phyloP scores from a whole-genome alignment of 1,140 invertebrate species.

The Amphibalanus amphitrite region DNA sequence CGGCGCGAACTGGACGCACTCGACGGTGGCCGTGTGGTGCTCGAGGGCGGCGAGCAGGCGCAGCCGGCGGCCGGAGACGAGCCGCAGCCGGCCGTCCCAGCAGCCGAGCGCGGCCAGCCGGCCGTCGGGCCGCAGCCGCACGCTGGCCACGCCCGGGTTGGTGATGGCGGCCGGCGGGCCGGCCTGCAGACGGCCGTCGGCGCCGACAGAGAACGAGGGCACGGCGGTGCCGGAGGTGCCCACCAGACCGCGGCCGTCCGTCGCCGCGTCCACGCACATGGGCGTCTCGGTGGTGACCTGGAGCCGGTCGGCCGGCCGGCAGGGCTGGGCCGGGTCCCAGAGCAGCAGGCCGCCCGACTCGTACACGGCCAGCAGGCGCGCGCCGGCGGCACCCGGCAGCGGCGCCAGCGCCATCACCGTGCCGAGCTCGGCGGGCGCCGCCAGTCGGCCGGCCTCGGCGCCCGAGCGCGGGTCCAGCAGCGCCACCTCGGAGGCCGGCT shows the following conservation, averaged over 20 bases:
- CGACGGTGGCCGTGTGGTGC: not conserved
- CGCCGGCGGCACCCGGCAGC: not conserved
- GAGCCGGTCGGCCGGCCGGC: not conserved
- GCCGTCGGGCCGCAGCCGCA: not conserved
- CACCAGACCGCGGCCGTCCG: not conserved
- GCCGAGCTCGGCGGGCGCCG: constrained; percentile 5
- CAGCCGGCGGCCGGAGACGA: not conserved
- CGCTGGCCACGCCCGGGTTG: not conserved
- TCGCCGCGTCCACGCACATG: not conserved
- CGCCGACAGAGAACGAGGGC: not conserved
- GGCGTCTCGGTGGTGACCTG: not conserved
- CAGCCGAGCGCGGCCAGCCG: not conserved
- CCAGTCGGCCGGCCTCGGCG: not conserved
- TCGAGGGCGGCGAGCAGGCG: not conserved
- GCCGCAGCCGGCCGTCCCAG: not conserved
- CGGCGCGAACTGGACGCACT: not conserved
- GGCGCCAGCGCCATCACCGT: constrained; percentile 7
- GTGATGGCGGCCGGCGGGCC: not conserved
- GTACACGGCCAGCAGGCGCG: not conserved
- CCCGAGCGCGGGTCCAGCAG: not conserved
- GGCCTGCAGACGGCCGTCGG: not conserved
- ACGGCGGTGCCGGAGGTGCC: not conserved
- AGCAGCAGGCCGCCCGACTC: not conserved
- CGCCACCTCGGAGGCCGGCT: not conserved
- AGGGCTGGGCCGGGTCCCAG: not conserved